Evolutionary conservation across 1,140 invertebrate species (phyloP).

Genomic region (Schlechtendalia chinensis): DNA sequence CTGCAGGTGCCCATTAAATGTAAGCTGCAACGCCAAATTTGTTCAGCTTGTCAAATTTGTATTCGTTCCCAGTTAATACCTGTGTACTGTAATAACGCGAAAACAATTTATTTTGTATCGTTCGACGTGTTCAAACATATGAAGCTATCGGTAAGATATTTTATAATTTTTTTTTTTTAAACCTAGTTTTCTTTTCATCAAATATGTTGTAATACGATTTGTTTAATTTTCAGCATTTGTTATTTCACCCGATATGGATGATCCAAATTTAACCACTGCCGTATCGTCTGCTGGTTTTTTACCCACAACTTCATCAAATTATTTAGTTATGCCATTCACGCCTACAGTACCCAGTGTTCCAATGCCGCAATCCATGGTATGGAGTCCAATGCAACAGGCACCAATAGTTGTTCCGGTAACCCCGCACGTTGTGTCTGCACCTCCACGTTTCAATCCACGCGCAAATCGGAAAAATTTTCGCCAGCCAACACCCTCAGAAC

Average conservation of each 20-base stretch:
- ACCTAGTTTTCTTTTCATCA: not conserved
- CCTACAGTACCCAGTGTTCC: constrained; percentile 41
- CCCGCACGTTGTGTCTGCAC: constrained; percentile 41
- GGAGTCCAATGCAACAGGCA: constrained; percentile 36
- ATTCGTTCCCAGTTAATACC: not conserved
- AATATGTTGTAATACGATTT: not conserved
- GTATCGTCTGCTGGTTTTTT: constrained; percentile 22
- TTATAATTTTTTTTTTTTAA: not conserved
- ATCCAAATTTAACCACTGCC: constrained; percentile 16
- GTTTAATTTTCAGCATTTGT: constrained; percentile 8
- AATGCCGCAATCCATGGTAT: constrained; percentile 23
- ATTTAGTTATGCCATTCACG: constrained; percentile 45
- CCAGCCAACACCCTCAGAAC: constrained; percentile 59
- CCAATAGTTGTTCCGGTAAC: constrained; percentile 31
- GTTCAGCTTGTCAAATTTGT: not conserved
- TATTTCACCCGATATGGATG: not conserved
- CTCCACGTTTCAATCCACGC: constrained; percentile 36
- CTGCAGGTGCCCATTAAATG: too few relatives aligned
- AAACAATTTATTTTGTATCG: not conserved
- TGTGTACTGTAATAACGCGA: not conserved
- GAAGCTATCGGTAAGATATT: not conserved
- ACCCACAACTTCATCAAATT: constrained; percentile 25
- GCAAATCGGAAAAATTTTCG: constrained; percentile 29
- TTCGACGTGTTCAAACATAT: not conserved
- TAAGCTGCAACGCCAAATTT: not conserved